Base-by-base conservation (phyloP, 2,888 invertebrate species). In the Lapara coniferarum region DNA sequence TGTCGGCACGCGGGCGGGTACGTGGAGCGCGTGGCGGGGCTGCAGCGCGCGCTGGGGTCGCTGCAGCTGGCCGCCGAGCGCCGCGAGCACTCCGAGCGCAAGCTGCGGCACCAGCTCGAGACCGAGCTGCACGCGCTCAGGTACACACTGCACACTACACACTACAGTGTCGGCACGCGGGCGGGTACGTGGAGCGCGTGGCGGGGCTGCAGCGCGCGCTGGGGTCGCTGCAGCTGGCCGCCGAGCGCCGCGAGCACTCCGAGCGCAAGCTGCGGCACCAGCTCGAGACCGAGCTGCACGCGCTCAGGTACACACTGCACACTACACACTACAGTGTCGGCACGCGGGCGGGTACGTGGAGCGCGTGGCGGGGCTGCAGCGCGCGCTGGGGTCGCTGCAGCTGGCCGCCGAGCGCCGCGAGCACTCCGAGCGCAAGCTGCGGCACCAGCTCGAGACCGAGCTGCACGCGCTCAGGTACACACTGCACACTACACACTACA, bases 31-130 rank as follows among this genome's bases (percentile, higher is more conserved):
- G 97, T 97, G 71, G 95, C 96, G 72, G 97, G 98, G 74, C 93
- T 98, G 72, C 97, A 98, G 89, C 95, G 97, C 66, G 97, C 97
- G 59, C 93, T 98, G 72, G 96, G 96, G 16, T 96, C 97, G 69
- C 94, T 98, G 77, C 97, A 98, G 88, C 95, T 96, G 76, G 97
- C 97, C 10, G 97, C 97, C 80, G 98, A 98, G 83, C 95, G 97
- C 76, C 95, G 98, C 72, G 97, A 98, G 86, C 97, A 97, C 86
- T 97, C 97, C 58, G 97, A 98, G 90, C 95, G 97, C 78, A 97
- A 97, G 85, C 94, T 98, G 75, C 94, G 98, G 71, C 95, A 97
- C 55, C 97, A 98, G 84, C 95, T 98, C 37, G 98, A 98, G 88
- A 95, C 96, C 78, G 98, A 98, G 89, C 93, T 98, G 73, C 96